Conservation (phyloP, 1,140 invertebrate genomes). For the Tigriopus japonicus region DNA sequence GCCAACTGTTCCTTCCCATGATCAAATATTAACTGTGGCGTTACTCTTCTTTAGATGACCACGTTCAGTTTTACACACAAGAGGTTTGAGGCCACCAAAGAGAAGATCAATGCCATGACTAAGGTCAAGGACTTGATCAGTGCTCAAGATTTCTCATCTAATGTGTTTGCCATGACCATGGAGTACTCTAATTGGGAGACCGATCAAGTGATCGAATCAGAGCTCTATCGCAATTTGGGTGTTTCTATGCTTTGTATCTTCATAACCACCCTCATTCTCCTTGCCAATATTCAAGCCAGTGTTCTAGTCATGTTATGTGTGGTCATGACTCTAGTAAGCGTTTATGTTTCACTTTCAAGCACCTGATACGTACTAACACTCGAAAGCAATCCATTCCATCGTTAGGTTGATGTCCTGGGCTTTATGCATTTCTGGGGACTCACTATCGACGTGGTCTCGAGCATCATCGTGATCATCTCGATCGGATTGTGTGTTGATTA, state of each 20-base stretch:
- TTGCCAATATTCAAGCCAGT: slow-evolving; percentile 54
- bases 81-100: background rate
- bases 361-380: background rate
- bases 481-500: slow-evolving; percentile 73
- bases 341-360: background rate
- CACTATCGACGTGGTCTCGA: slow-evolving; percentile 63
- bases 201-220: slow-evolving; percentile 47
- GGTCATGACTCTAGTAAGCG: slow-evolving; percentile 42
- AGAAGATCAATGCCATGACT: slow-evolving; percentile 48
- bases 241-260: slow-evolving; percentile 59
- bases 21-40: no score
- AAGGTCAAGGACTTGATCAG: slow-evolving; percentile 34
- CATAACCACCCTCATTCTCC: slow-evolving; percentile 51
- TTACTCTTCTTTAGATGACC: background rate
- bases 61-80: slow-evolving; percentile 2
- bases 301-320: slow-evolving; percentile 57
- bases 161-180: slow-evolving; percentile 34
- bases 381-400: background rate
- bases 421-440: slow-evolving; percentile 62
- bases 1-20: no score
- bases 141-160: slow-evolving; percentile 36
- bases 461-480: slow-evolving; percentile 56
- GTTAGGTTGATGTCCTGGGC: slow-evolving; percentile 45
- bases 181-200: slow-evolving; percentile 52
- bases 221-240: slow-evolving; percentile 55